A percentile compares a stretch with the other conserved stretches of the same genome.
Conservation (phyloP, 2,888 invertebrate species). For the Thymelicus sylvestris region DNA sequence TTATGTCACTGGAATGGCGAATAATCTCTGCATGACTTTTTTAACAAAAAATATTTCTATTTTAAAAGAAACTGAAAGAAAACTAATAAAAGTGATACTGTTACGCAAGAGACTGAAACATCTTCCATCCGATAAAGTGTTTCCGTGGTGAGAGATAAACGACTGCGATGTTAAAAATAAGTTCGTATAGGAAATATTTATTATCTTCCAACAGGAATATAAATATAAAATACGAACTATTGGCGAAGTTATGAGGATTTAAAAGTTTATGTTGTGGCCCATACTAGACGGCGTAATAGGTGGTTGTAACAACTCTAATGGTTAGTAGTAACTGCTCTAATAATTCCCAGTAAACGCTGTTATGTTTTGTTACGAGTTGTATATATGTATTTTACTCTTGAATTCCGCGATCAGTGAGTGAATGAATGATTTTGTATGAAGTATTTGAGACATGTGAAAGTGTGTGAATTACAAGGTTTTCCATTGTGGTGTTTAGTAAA, state of each 20-base stretch:
- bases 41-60: background rate
- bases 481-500: too few species aligned
- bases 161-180: constrained; percentile 39
- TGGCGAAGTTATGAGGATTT: constrained; percentile 27
- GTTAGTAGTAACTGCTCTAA: background rate
- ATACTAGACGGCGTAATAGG: constrained; percentile 3
- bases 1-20: background rate
- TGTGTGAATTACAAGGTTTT: too few species aligned
- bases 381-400: too few species aligned
- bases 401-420: too few species aligned
- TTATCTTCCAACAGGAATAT: constrained; percentile 19
- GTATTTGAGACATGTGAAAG: too few species aligned
- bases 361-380: too few species aligned
- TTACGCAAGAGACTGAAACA: constrained; percentile 32
- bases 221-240: constrained; percentile 33
- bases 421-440: too few species aligned
- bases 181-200: constrained; percentile 39
- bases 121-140: constrained; percentile 40
- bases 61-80: constrained; percentile 11
- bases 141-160: constrained; percentile 37
- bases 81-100: constrained; percentile 10
- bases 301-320: background rate
- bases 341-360: background rate
- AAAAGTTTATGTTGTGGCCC: constrained; percentile 9
- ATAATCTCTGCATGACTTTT: background rate